Conservation (phyloP, 2,797 vertebrate species). For the Meriones psammophilus region DNA sequence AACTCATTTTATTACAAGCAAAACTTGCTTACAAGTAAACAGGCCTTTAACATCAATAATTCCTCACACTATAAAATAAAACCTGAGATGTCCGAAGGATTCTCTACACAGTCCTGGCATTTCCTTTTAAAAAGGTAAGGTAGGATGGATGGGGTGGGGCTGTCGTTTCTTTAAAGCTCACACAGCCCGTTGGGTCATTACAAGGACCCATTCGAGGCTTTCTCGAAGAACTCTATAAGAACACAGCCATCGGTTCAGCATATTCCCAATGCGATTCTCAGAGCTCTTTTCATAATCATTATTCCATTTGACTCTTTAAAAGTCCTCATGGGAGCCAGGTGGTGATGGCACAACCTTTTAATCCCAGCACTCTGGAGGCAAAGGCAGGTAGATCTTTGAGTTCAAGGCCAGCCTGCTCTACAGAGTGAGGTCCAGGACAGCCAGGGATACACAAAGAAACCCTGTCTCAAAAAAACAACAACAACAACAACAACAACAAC, state of each 20-base stretch:
- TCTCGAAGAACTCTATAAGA: conserved; percentile 23
- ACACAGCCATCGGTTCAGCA: background rate
- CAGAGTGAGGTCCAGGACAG: background rate
- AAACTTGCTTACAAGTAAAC: conserved; percentile 45
- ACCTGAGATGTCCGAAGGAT: background rate
- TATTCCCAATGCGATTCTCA: conserved; percentile 31
- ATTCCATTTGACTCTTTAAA: conserved; percentile 12
- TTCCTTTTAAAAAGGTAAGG: background rate
- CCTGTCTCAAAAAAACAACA: background rate
- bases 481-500: background rate
- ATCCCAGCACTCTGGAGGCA: background rate
- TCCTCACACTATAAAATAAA: conserved; percentile 47
- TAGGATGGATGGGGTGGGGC: background rate
- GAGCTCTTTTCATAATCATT: conserved; percentile 51
- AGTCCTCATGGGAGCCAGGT: background rate
- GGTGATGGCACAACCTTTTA: background rate
- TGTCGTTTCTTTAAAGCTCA: background rate
- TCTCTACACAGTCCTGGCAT: background rate
- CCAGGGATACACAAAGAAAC: background rate
- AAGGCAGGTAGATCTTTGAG: background rate
- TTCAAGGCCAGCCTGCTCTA: background rate
- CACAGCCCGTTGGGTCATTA: background rate
- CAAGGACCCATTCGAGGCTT: conserved; percentile 27
- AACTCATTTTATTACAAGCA: conserved; percentile 21
- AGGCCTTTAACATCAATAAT: background rate